Percentiles rank a stretch among this genome's conserved stretches.
Evolutionary conservation across 2,113 vertebrate genomes (phyloP).

Genomic region (Myotis lucifugus): DNA sequence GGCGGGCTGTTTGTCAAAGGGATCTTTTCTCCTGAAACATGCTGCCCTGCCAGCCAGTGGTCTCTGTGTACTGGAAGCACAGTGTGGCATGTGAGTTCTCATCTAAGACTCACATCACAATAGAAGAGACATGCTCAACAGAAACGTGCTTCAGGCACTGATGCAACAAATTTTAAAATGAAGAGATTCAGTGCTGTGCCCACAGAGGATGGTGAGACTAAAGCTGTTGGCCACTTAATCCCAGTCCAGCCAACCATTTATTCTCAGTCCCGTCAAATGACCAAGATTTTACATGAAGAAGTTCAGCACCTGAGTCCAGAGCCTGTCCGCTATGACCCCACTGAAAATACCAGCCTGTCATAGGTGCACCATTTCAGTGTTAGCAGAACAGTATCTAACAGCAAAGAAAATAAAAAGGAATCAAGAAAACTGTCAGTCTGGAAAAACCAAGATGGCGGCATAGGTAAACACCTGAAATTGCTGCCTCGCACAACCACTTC

Average conservation of each 20-base stretch:
- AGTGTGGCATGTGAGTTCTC: not conserved
- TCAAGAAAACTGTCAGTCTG: not conserved
- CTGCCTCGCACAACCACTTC: no score
- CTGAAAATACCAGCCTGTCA: not conserved
- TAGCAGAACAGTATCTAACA: not conserved
- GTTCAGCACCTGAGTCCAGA: not conserved
- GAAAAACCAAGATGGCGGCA: no score
- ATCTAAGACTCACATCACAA: not conserved
- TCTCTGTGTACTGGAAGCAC: not conserved
- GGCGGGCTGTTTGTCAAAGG: not conserved
- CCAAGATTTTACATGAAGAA: not conserved
- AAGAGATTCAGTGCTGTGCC: not conserved
- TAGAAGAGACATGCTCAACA: not conserved
- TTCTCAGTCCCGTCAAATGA: not conserved
- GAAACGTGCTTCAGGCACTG: not conserved
- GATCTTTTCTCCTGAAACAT: not conserved
- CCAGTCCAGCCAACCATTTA: not conserved
- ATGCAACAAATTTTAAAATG: not conserved
- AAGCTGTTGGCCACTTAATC: not conserved
- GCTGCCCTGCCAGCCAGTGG: accelerated
- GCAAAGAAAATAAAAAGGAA: not conserved
- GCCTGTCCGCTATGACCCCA: no score
- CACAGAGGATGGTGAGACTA: not conserved
- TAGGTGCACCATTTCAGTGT: accelerated
- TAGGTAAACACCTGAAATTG: no score